Conservation (phyloP, 1,140 invertebrate species). For the Centruroides sculpturatus region DNA sequence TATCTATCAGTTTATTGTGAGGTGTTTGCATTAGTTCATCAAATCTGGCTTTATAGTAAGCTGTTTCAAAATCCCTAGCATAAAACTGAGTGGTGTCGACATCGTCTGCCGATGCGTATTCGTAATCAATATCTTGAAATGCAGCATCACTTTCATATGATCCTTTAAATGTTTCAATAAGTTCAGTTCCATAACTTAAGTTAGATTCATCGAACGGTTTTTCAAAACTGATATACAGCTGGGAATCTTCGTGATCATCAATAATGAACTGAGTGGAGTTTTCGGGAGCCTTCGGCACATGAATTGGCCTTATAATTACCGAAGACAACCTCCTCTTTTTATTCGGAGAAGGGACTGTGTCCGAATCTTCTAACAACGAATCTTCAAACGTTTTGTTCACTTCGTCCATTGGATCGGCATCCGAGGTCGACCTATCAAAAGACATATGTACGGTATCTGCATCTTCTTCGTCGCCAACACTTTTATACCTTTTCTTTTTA, state of each 20-base stretch:
- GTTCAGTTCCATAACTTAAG: not conserved
- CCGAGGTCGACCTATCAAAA: too few species aligned
- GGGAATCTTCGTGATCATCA: conserved; percentile 25
- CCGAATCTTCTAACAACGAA: too few species aligned
- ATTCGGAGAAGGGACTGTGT: not conserved
- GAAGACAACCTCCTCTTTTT: not conserved
- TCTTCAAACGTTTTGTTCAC: too few species aligned
- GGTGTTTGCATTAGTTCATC: conserved; percentile 22
- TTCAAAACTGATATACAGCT: conserved; percentile 21
- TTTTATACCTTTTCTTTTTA: not conserved
- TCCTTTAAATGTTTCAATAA: not conserved
- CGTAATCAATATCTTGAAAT: conserved; percentile 7
- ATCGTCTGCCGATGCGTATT: conserved; percentile 9
- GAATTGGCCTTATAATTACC: conserved; percentile 17
- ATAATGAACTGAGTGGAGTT: conserved; percentile 30
- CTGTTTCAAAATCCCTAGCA: conserved; percentile 25
- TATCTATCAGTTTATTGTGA: conserved; percentile 18
- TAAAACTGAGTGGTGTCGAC: conserved; percentile 20
- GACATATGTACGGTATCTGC: too few species aligned
- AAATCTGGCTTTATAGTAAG: conserved; percentile 20
- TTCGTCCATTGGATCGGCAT: too few species aligned
- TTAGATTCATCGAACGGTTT: conserved; percentile 12
- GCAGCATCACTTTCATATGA: conserved; percentile 3
- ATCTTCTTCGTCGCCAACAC: not conserved
- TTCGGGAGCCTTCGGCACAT: conserved; percentile 26